Base-by-base conservation (phyloP, 2,888 invertebrate species). In the Drosophila niveifrons region DNA sequence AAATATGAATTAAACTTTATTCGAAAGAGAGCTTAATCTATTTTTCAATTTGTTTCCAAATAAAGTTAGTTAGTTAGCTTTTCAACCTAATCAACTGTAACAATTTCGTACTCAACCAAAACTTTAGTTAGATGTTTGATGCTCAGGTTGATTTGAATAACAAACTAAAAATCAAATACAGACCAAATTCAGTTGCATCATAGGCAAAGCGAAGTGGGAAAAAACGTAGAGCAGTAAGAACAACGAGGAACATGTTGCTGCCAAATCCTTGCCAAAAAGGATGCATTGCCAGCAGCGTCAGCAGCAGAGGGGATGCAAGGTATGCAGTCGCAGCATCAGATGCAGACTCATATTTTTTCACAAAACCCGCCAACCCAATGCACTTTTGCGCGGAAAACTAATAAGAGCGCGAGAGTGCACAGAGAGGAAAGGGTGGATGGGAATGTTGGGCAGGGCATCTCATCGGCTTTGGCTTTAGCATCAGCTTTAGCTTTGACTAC, bases 381-480 rank as follows among this genome's bases (percentile, higher is more conserved):
- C 83, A 82, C 58, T 83, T 82, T 73, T 79, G 52, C 66, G 64
- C 71, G 61, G 34, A 53, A 62, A 79, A 72, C 69, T 84, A 79
- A 77, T 72, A 67, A 63, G 53, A 72, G 55, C 18, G 15, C 29
- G 6, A 23, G 47, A 31, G 34, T 2, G n/a, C 11, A 13, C 11
- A 17, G 31, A 39, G 17, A n/a, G 10, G n/a, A 41, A 3, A 17
- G 48, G 11, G 23, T 15, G 11, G 51, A 13, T 39, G 15, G 9
- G 11, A 39, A 13, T 41, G 15, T 13, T 56, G 51, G 28, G 36
- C 6, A 28, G 8, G 41, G 44, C 3, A 46, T 46, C 18, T 17
- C 34, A 28, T 41, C n/a, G 55, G 47, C 17, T 58, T 34, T 46
- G 44, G 44, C 48, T 57, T 56, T 61, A 39, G 8, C 47, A 36